Base-by-base conservation (phyloP, 1,140 invertebrate species). In the Drosophila mojavensis region DNA sequence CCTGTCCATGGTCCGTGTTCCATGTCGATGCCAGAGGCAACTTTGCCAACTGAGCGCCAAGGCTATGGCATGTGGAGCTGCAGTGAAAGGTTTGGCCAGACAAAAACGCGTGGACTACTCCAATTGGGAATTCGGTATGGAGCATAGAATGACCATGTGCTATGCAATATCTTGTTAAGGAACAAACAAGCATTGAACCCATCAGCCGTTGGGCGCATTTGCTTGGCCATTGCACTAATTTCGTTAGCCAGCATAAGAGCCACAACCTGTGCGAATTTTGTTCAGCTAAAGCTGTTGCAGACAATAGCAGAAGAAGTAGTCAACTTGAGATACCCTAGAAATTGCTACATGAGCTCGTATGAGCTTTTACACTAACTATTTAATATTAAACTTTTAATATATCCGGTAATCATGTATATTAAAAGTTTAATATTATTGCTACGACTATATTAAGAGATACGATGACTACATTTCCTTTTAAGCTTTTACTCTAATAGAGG, bases 1-100 rank as follows among this genome's bases (percentile, higher is more conserved):
- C 39, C 50, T 56, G 60, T 59, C 54, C 56, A 45, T 48, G 36
- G 6, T 13, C 36, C 36, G 11, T 13, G 36, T 39, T 67, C 54
- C 56, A 61, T 64, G 61, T 59, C 54, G 51, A 33, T 48, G 68
- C 63, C 73, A 64, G 56, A 50, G 20, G 45, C 50, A 48, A 72
- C 48, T 65, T 15, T 47, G 56, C 54, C 54, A 41, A 28, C 53
- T 51, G 48, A 28, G 15, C 61, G 43, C 79, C 83, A 88, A 88
- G 84, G 84, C 83, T 88, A 36, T 65, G 36, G 30, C 58, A 36
- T 45, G 59, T 69, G 68, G 55, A 41, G 66, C 70, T 47, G 68
- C 68, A 77, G 86, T 90, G 86, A 90, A 90, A 90, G 86, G 86
- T 76, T 74, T 74, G 80, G 64, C 66, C 50, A 61, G 63, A 78